Evolutionary conservation across 2,113 vertebrate genomes (phyloP).

Genomic region (Rhagologus leucostigma): DNA sequence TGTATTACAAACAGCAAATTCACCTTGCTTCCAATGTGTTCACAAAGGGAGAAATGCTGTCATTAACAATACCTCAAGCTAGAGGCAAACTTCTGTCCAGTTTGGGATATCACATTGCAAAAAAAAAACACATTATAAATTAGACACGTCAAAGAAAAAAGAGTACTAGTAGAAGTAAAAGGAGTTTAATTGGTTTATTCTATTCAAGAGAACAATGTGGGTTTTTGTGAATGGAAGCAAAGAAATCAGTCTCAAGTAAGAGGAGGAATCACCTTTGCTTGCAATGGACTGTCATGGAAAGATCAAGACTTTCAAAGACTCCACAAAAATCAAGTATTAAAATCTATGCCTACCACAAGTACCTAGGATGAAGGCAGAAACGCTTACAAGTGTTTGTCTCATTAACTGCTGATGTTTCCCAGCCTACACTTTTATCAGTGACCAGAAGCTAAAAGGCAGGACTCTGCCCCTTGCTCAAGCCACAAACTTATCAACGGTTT

Average conservation of each 20-base stretch:
- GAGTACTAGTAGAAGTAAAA: neutral
- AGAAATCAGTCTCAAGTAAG: neutral
- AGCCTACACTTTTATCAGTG: neutral
- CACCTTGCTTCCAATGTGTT: neutral
- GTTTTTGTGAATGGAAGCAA: neutral
- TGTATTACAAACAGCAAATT: neutral
- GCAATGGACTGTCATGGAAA: neutral
- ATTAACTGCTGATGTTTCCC: neutral
- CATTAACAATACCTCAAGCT: neutral
- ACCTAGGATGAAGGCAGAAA: neutral
- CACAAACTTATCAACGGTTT: neutral
- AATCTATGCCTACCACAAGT: neutral
- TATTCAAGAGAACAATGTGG: neutral
- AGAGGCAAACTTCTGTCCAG: neutral
- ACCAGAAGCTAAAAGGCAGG: neutral
- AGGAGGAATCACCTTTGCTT: neutral
- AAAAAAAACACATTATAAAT: neutral
- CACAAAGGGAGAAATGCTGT: neutral
- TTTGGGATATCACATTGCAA: neutral
- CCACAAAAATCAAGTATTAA: neutral
- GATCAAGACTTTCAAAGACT: neutral
- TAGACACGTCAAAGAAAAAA: neutral
- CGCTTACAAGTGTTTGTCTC: neutral
- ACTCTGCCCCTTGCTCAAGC: neutral
- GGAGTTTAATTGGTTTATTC: neutral